Evolutionary conservation across 2,113 vertebrate species (phyloP).

Genomic region (Pelobates fuscus): DNA sequence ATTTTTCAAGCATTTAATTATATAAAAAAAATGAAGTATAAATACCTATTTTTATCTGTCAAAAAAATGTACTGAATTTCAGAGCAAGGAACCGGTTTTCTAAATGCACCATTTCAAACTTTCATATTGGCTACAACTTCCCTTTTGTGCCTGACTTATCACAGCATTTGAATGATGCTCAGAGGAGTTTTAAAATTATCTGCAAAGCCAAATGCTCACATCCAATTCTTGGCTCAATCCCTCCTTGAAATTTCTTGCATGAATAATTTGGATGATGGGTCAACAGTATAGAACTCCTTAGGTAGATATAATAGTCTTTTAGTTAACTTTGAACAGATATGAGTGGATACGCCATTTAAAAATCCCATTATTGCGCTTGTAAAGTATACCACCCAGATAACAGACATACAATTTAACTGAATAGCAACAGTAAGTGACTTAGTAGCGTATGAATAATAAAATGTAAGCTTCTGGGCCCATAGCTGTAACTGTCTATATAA

Average conservation of each 20-base stretch:
- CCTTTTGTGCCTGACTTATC: conserved; percentile 32
- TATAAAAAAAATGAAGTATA: too few species aligned
- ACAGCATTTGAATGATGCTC: neutral
- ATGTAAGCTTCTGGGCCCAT: too few species aligned
- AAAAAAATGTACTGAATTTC: neutral
- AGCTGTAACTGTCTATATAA: too few species aligned
- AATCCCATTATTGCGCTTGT: too few species aligned
- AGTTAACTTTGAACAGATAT: conserved; percentile 20
- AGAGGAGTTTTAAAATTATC: conserved; percentile 37
- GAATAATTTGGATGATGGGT: conserved; percentile 34
- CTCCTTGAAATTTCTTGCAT: conserved; percentile 31
- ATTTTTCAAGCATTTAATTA: too few species aligned
- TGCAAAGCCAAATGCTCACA: conserved; percentile 37
- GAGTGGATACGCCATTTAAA: neutral
- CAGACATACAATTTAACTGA: too few species aligned
- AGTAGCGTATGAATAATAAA: too few species aligned
- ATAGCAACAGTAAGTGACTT: too few species aligned
- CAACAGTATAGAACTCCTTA: conserved; percentile 24
- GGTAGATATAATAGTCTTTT: conserved; percentile 3
- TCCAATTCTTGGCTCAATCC: conserved; percentile 35
- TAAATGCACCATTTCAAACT: neutral
- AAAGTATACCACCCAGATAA: too few species aligned
- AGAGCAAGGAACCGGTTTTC: neutral
- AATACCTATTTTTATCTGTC: too few species aligned
- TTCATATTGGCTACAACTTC: conserved; percentile 24